These are phyloP conservation scores for Clarias gariepinus DNA, from an alignment of 2,113 vertebrate genomes.

Conservation along the genomic window DNA sequence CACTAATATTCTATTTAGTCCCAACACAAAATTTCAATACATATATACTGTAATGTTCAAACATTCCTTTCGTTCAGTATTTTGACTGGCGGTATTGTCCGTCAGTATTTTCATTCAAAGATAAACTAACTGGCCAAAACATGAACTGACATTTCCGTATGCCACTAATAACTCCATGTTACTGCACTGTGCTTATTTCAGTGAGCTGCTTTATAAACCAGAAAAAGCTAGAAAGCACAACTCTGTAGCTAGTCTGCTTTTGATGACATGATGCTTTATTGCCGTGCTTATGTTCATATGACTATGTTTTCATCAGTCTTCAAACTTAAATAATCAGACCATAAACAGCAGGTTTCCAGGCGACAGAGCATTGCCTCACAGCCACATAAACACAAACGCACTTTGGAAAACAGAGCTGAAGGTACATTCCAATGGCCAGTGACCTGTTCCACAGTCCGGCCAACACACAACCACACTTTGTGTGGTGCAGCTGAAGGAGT, in stretches of 20 bases:
- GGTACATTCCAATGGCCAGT: constrained; percentile 29
- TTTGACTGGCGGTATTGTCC: not conserved
- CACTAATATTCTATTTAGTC: not conserved
- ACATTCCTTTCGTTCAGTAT: not conserved
- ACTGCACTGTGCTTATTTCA: constrained; percentile 10
- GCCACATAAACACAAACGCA: constrained; percentile 7
- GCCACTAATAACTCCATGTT: not conserved
- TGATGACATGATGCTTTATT: constrained; percentile 35
- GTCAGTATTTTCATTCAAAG: not conserved
- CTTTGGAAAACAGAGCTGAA: constrained; percentile 36
- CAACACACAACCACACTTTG: constrained; percentile 45
- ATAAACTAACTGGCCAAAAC: constrained; percentile 13
- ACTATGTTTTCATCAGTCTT: constrained; percentile 46
- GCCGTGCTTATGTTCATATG: constrained; percentile 32
- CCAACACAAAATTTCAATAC: not conserved
- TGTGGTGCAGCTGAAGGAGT: constrained; percentile 48
- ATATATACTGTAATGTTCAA: not conserved
- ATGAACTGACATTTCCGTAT: not conserved
- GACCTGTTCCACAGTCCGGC: constrained; percentile 36
- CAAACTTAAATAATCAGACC: constrained; percentile 47
- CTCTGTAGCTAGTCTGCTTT: constrained; percentile 5
- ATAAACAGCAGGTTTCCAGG: constrained; percentile 51
- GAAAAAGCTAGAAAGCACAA: constrained; percentile 24
- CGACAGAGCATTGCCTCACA: constrained; percentile 13
- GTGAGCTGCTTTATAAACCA: constrained; percentile 6